A percentile compares a stretch with the other conserved stretches of the same genome.
These are phyloP conservation scores for Beris chalybata DNA, from an alignment of 2,888 invertebrate genomes.

Conservation along the genomic window DNA sequence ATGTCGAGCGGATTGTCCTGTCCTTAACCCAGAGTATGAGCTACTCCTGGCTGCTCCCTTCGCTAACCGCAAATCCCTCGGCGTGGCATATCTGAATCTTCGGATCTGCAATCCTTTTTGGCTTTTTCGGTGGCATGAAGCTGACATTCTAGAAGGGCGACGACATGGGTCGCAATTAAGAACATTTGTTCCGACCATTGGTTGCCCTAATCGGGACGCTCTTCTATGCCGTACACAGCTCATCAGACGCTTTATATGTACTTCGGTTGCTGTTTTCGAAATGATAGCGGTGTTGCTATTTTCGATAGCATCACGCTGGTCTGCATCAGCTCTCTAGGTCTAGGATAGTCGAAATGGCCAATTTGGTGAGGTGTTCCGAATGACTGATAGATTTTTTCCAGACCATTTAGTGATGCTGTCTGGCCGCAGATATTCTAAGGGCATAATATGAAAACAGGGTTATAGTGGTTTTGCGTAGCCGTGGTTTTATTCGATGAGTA, in stretches of 20 bases:
- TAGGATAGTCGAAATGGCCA: constrained; percentile 10
- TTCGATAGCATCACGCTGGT: not conserved
- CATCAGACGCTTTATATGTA: not conserved
- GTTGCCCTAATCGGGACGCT: constrained; percentile 1
- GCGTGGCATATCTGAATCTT: not conserved
- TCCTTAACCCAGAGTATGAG: too few relatives aligned
- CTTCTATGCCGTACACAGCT: not conserved
- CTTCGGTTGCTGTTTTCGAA: not conserved
- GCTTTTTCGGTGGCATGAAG: not conserved
- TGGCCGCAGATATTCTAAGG: not conserved
- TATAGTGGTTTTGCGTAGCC: too few relatives aligned
- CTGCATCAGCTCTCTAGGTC: not conserved
- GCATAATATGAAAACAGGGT: too few relatives aligned
- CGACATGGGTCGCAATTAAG: constrained; percentile 23
- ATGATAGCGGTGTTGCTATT: not conserved
- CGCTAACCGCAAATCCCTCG: too few relatives aligned
- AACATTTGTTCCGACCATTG: constrained; percentile 23
- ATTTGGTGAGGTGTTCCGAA: constrained; percentile 29
- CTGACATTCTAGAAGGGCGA: constrained; percentile 13
- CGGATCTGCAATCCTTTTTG: not conserved
- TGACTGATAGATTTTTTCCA: constrained; percentile 31
- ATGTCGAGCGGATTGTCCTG: too few relatives aligned
- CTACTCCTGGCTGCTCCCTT: too few relatives aligned
- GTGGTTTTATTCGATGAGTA: too few relatives aligned
- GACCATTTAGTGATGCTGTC: constrained; percentile 19